phyloP scores from a whole-genome alignment of 2,888 invertebrate genomes.

The Baccha elongata region DNA sequence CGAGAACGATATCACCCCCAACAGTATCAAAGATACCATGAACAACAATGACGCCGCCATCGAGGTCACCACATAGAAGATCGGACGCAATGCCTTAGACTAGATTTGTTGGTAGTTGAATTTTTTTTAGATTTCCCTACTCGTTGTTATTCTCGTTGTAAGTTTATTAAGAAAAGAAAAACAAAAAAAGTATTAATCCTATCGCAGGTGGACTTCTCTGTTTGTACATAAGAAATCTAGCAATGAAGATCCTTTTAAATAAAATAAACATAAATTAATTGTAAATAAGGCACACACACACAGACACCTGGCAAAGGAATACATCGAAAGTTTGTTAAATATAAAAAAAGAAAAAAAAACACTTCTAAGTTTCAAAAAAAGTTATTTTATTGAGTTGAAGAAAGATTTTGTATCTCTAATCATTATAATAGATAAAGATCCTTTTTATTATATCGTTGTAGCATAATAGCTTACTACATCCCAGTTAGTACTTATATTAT shows the following conservation, averaged over 20 bases:
- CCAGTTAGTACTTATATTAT: conserved; percentile 57
- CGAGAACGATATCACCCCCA: conserved; percentile 82
- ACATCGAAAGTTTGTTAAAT: conserved; percentile 48
- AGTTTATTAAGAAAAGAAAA: conserved; percentile 54
- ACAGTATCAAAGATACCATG: conserved; percentile 83
- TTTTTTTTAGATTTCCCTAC: conserved; percentile 66
- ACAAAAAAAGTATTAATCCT: conserved; percentile 12
- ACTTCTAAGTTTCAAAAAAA: conserved; percentile 17
- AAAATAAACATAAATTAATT: conserved; percentile 44
- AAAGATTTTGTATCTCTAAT: conserved; percentile 17
- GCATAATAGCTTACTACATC: conserved; percentile 46
- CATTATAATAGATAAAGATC: conserved; percentile 22
- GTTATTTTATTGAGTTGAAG: conserved; percentile 11
- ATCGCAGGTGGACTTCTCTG: conserved; percentile 15
- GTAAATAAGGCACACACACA: conserved; percentile 52
- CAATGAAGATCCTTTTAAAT: conserved; percentile 65
- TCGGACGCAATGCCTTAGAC: conserved; percentile 65
- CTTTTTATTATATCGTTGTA: conserved; percentile 46
- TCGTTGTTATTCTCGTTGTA: conserved; percentile 73
- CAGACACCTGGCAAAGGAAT: conserved; percentile 27
- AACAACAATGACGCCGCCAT: conserved; percentile 86
- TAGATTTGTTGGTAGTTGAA: conserved; percentile 73
- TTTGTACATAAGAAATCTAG: conserved; percentile 35
- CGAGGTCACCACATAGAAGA: conserved; percentile 85
- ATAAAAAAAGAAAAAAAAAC: conserved; percentile 3